Base-by-base conservation (phyloP, 2,797 vertebrate species). In the Anguilla anguilla region DNA sequence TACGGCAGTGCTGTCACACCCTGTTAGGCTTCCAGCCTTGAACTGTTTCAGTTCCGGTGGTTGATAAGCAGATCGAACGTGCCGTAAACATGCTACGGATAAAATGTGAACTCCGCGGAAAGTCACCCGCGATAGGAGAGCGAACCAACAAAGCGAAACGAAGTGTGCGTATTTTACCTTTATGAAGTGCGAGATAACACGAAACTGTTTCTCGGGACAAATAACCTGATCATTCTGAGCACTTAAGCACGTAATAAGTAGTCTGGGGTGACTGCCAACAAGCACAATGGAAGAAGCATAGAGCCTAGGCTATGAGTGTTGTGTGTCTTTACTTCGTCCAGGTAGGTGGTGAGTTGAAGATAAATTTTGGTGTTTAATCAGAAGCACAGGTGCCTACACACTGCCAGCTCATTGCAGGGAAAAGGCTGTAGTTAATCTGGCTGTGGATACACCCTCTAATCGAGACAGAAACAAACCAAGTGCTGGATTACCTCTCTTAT, bases 221-320 rank as follows among this genome's bases (percentile, higher is more conserved):
- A 83, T 46, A 35, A 35, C 39, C 7, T 64, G 43, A 39, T 17
- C 39, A 39, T 79, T 35, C 39, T 79, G 19, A 22, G 74, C 74
- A 79, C 74, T 72, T 72, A 79, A 79, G 43, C 6, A 22, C 74
- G 43, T 46, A 79, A 79, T 39, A 35, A 13, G 15, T 19, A 79
- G 74, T 22, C 88, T 83, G 77, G 35, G 77, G 61, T 81, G 31
- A 79, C 46, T 35, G 77, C 88, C 85, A 86, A 17, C 46, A 61
- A 39, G 81, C 31, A 6, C n/a, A 39, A 55, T 22, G 19, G 84
- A 53, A n/a, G 49, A 35, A 11, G 49, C 31, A 25, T 28, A 49
- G 28, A 35, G 43, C 59, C 59, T 64, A 82, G n/a, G 35, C 67
- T 43, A 6, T 67, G 72, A 46, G 74, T 74, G 85, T 13, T 35